These are phyloP conservation scores for Allygus modestus DNA, from an alignment of 2,888 invertebrate genomes.

Conservation along the genomic window DNA sequence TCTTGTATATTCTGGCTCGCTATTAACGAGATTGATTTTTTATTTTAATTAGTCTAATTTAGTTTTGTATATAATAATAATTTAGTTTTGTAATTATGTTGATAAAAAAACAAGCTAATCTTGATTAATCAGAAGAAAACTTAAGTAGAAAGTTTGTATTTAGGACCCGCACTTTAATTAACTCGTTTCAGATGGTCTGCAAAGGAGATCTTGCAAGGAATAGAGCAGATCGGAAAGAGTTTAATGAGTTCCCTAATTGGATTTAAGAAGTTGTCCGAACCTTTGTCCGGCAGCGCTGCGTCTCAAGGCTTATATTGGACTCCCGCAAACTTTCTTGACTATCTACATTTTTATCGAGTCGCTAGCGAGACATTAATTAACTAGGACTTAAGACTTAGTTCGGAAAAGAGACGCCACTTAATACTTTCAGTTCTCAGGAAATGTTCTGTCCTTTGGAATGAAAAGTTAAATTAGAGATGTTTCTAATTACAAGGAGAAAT, in stretches of 20 bases:
- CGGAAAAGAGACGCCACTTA: conserved; percentile 50
- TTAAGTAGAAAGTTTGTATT: too few species aligned
- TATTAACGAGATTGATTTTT: too few species aligned
- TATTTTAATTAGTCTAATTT: too few species aligned
- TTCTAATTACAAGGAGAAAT: conserved; percentile 9
- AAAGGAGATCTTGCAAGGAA: background rate
- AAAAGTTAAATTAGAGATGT: conserved; percentile 37
- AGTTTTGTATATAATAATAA: too few species aligned
- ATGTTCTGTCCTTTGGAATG: conserved; percentile 24
- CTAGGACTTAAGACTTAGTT: conserved; percentile 40
- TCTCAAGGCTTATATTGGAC: conserved; percentile 28
- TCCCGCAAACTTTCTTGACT: conserved; percentile 41
- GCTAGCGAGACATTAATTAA: conserved; percentile 45
- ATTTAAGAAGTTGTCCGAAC: conserved; percentile 42
- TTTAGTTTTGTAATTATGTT: too few species aligned
- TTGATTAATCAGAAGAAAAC: too few species aligned
- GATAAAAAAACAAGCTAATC: too few species aligned
- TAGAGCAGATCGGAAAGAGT: conserved; percentile 26
- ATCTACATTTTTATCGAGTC: conserved; percentile 48
- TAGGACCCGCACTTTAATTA: background rate
- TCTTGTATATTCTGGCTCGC: too few species aligned
- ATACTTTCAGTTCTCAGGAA: conserved; percentile 42
- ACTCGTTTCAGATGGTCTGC: background rate
- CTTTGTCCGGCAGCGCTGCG: conserved; percentile 22
- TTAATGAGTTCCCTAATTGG: conserved; percentile 46